These are phyloP conservation scores for Apodemus speciosus DNA, from an alignment of 2,113 vertebrate species.

Conservation along the genomic window DNA sequence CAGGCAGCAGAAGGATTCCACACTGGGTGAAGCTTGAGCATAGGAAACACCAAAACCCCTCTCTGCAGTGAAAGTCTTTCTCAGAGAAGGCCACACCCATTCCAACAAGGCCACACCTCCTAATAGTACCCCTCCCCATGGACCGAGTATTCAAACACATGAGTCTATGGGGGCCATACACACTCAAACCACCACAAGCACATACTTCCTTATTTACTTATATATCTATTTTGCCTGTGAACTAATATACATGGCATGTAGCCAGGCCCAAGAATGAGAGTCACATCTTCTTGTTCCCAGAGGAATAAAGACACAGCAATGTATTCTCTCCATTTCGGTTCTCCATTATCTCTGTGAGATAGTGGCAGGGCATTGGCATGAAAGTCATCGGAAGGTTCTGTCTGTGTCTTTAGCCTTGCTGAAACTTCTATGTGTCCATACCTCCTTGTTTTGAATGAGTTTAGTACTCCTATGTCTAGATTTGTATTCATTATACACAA, in stretches of 20 bases:
- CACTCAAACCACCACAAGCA: background rate
- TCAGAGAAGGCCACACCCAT: background rate
- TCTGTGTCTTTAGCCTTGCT: background rate
- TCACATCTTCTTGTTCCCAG: background rate
- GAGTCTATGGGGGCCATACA: background rate
- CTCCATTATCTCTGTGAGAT: background rate
- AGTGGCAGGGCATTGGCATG: background rate
- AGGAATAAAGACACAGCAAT: background rate
- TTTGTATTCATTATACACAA: background rate
- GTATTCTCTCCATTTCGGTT: fast-evolving
- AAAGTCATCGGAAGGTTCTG: background rate
- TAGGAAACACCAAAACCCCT: background rate
- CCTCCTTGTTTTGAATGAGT: background rate
- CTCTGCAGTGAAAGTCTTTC: background rate
- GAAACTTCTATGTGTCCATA: background rate
- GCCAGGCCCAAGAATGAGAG: background rate
- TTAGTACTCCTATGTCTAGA: background rate
- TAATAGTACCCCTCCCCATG: background rate
- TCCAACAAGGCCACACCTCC: background rate
- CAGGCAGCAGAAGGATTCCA: background rate
- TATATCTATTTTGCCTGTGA: background rate
- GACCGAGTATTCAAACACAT: background rate
- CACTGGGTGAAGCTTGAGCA: background rate
- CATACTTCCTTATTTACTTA: background rate
- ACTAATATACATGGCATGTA: background rate